Evolutionary conservation across 2,797 vertebrate species (phyloP), one percentile per base, ranked within the genome.

Genomic region (Halcyon chelicuti): DNA sequence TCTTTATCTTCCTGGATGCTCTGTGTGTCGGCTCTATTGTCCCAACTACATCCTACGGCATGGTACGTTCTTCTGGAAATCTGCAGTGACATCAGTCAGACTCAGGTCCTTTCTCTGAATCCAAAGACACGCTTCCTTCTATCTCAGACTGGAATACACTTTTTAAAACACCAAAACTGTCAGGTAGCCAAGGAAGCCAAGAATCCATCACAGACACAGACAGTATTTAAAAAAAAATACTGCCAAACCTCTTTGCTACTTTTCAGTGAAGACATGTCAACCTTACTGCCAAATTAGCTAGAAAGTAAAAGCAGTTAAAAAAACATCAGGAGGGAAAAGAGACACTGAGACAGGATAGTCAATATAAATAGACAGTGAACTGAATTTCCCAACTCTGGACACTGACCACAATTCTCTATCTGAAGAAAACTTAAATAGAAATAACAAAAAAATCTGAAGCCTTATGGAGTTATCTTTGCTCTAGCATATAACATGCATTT

Each of bases 401-500:
- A 88, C 14, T 79, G 86, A 86, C 67, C 37, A 7, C 33, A 58
- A 39, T 84, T 79, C 55, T 63, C 28, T 46, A 39, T 42, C 10
- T 52, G 52, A 55, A 40, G 23, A 66, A 84, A 90, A 75, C 35
- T 91, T 67, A 89, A 91, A 93, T 76, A 93, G 92, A 93, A 93
- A 82, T 46, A 94, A 88, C 75, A 68, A 85, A 86, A 80, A 94
- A 88, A 80, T 66, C 47, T 85, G 66, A 91, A 76, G 72, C 33
- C 40, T 57, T 68, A 75, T 39, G 72, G 83, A 93, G 83, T 83
- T 87, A 70, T 93, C 94, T 81, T 81, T 86, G 93, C 86, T 91
- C 37, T 46, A 82, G 94, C 95, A 65, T 88, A 90, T 75, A 95
- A 79, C 89, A 90, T 89, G 86, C 74, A 93, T 96, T 96, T 93